Evolutionary conservation across 2,888 invertebrate genomes (phyloP).

Genomic region (Papilio gigon): DNA sequence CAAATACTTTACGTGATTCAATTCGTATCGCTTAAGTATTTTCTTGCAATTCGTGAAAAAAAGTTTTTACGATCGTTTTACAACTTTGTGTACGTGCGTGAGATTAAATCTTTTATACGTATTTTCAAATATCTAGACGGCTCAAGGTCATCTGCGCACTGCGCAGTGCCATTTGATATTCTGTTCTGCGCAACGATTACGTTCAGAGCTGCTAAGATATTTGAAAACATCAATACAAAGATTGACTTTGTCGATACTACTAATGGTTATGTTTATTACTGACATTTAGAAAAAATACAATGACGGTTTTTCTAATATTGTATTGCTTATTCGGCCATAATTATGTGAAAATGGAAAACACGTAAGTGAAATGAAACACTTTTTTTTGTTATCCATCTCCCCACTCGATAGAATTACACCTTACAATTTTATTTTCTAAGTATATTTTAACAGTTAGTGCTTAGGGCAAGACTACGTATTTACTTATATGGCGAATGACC

Average conservation of each 20-base stretch:
- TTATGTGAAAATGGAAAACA: too few relatives aligned
- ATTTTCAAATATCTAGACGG: too few relatives aligned
- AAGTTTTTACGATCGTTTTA: constrained; percentile 34
- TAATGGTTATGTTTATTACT: not conserved
- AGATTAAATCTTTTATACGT: constrained; percentile 21
- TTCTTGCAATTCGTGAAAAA: constrained; percentile 30
- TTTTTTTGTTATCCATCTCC: too few relatives aligned
- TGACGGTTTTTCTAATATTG: not conserved
- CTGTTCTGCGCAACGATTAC: too few relatives aligned
- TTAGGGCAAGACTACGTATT: not conserved
- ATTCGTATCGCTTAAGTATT: constrained; percentile 17
- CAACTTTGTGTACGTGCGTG: constrained; percentile 19
- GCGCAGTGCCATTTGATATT: too few relatives aligned
- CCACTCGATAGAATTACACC: too few relatives aligned
- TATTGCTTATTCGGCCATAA: too few relatives aligned
- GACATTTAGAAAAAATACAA: not conserved
- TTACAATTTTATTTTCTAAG: too few relatives aligned
- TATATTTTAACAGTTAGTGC: not conserved
- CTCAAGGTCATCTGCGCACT: too few relatives aligned
- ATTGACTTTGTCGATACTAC: constrained; percentile 10
- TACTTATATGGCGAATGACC: not conserved
- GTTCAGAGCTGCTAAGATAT: too few relatives aligned
- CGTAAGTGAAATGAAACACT: too few relatives aligned
- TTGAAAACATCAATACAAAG: too few relatives aligned
- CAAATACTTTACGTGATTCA: constrained; percentile 25